Evolutionary conservation across 1,140 invertebrate genomes (phyloP).

Genomic region (Drosophila takahashii): DNA sequence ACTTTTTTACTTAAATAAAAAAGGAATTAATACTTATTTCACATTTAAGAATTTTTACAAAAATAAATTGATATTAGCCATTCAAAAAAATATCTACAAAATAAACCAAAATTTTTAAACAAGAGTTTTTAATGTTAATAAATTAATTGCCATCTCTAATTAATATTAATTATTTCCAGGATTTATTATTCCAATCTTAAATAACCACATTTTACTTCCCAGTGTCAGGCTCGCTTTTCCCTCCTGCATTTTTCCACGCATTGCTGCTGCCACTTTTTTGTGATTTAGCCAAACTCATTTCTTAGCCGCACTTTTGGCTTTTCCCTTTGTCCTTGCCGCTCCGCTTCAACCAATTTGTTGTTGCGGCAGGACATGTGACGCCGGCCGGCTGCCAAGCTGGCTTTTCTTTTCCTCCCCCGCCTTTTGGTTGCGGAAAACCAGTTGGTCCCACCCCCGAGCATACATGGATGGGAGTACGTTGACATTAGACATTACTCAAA

Average conservation of each 20-base stretch:
- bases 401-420: constrained; percentile 17
- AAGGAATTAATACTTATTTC: background rate
- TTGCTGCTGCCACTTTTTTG: constrained; percentile 33
- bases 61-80: no score
- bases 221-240: constrained; percentile 16
- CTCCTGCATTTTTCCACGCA: constrained; percentile 37
- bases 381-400: constrained; percentile 37
- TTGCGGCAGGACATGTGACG: constrained; percentile 68
- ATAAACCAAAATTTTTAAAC: no score
- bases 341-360: constrained; percentile 66
- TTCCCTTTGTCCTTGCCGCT: constrained; percentile 38
- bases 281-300: constrained; percentile 65
- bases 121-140: no score
- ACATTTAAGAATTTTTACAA: no score
- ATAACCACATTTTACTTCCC: background rate
- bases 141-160: no score
- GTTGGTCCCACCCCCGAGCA: constrained; percentile 20
- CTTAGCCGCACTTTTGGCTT: constrained; percentile 72
- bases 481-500: constrained; percentile 82
- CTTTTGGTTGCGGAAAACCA: constrained; percentile 14
- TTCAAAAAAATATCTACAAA: no score
- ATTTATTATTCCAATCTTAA: no score
- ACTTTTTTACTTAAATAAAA: background rate
- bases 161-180: no score
- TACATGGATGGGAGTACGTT: constrained; percentile 63